Conservation (phyloP, 2,797 vertebrate genomes). For the Nannoperca australis region DNA sequence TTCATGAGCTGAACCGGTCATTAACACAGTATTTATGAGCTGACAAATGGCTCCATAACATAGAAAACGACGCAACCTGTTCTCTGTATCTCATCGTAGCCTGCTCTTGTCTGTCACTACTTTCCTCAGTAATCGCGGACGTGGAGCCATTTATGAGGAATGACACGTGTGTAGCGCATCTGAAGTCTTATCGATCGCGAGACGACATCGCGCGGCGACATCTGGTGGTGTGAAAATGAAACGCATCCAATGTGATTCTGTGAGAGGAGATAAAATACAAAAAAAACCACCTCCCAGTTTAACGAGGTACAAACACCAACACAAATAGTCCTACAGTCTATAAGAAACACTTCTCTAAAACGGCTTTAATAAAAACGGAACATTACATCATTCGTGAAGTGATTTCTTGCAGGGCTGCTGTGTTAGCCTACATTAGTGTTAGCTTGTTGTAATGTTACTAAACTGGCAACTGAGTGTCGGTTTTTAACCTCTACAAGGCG, state of each 20-base stretch:
- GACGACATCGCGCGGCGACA: constrained; percentile 29
- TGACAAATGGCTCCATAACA: constrained; percentile 42
- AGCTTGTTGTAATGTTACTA: neutral
- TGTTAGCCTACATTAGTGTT: no score
- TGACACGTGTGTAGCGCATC: neutral
- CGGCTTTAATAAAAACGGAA: neutral
- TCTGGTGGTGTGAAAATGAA: constrained; percentile 36
- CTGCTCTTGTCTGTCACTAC: neutral
- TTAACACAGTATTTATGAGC: constrained; percentile 67
- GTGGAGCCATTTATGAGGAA: constrained; percentile 13
- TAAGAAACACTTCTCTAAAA: neutral
- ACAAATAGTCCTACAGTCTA: neutral
- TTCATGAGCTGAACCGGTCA: constrained; percentile 64
- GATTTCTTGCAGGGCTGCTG: neutral
- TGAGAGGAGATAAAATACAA: neutral
- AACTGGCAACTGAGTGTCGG: no score
- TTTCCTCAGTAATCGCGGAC: neutral
- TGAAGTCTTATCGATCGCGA: constrained; percentile 30
- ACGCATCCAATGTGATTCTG: neutral
- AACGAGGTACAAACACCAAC: neutral
- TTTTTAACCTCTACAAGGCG: neutral
- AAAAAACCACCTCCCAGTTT: no score
- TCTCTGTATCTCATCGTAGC: constrained; percentile 9
- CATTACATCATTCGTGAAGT: no score
- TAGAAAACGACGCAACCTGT: constrained; percentile 28